A percentile compares a stretch with the other conserved stretches of the same genome.
Conservation (phyloP, 2,797 vertebrate species). For the Dendrocincla tyrannina region DNA sequence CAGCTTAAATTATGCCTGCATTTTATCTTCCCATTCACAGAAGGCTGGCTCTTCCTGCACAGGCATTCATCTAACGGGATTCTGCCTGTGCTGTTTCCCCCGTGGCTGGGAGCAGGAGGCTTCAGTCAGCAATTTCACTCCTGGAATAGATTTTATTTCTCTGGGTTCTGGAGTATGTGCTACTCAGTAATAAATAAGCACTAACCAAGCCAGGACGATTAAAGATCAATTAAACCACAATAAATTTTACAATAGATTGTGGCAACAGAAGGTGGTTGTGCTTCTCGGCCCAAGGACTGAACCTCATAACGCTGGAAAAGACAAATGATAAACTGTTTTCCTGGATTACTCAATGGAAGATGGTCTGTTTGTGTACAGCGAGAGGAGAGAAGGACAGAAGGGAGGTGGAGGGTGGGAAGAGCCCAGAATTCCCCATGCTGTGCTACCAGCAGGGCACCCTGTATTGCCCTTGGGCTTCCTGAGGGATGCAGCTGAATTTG, state of each 20-base stretch:
- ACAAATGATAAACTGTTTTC: not conserved
- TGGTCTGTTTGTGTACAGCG: not conserved
- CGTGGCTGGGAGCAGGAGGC: not conserved
- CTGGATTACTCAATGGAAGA: not conserved
- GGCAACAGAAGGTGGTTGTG: not conserved
- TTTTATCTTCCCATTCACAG: constrained; percentile 43
- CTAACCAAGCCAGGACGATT: not conserved
- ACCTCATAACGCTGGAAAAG: not conserved
- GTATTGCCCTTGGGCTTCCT: not conserved
- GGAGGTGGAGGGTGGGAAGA: not conserved
- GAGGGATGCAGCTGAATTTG: not conserved
- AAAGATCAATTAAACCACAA: constrained; percentile 48
- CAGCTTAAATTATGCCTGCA: not conserved
- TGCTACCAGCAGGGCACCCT: too few species aligned
- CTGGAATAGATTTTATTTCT: constrained; percentile 34
- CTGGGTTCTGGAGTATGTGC: not conserved
- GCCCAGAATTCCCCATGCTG: not conserved
- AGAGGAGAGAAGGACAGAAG: not conserved
- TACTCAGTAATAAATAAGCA: constrained; percentile 21
- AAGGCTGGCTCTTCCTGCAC: not conserved
- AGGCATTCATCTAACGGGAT: not conserved
- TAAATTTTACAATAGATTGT: not conserved
- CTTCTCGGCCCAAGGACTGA: not conserved
- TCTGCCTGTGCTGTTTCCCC: not conserved
- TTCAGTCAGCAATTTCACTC: constrained; percentile 28